phyloP scores from a whole-genome alignment of 2,888 invertebrate genomes.

The Antitype chi region DNA sequence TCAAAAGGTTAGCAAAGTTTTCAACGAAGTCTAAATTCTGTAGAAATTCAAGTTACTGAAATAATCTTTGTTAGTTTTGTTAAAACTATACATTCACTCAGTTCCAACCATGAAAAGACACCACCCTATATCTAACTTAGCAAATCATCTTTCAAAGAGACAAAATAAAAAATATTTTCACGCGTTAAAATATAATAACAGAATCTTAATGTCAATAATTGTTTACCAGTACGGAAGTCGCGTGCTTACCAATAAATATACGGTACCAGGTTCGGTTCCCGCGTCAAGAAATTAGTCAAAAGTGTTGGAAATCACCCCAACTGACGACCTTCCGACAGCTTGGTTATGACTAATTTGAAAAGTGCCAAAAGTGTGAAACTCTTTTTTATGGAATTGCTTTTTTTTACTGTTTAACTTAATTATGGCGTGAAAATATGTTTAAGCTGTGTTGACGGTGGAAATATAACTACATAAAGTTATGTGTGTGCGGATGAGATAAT shows the following conservation, averaged over 20 bases:
- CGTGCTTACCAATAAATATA: slow-evolving; percentile 78
- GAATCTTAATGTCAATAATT: slow-evolving; percentile 74
- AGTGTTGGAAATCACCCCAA: slow-evolving; percentile 65
- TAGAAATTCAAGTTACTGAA: background rate
- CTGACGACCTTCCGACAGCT: slow-evolving; percentile 68
- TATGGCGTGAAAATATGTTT: slow-evolving; percentile 8
- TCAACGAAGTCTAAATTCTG: background rate
- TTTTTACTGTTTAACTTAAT: slow-evolving; percentile 34
- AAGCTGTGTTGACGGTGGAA: background rate
- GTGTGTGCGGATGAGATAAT: background rate
- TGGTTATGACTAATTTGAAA: slow-evolving; percentile 70
- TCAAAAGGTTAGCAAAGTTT: background rate
- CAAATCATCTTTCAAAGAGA: slow-evolving; percentile 36
- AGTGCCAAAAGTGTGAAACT: slow-evolving; percentile 62
- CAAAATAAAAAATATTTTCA: slow-evolving; percentile 63
- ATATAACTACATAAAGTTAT: background rate
- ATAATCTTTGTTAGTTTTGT: background rate
- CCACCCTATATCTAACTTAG: slow-evolving; percentile 27
- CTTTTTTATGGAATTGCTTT: slow-evolving; percentile 32
- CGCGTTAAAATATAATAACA: slow-evolving; percentile 64
- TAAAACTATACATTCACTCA: background rate
- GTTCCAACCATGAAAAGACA: background rate
- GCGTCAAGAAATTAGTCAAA: slow-evolving; percentile 64
- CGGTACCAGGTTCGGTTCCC: slow-evolving; percentile 71
- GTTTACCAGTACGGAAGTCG: slow-evolving; percentile 78